Evolutionary conservation across 92 coral and sea anemone species (phyloP).

Genomic region (Anthopleura xanthogrammica): DNA sequence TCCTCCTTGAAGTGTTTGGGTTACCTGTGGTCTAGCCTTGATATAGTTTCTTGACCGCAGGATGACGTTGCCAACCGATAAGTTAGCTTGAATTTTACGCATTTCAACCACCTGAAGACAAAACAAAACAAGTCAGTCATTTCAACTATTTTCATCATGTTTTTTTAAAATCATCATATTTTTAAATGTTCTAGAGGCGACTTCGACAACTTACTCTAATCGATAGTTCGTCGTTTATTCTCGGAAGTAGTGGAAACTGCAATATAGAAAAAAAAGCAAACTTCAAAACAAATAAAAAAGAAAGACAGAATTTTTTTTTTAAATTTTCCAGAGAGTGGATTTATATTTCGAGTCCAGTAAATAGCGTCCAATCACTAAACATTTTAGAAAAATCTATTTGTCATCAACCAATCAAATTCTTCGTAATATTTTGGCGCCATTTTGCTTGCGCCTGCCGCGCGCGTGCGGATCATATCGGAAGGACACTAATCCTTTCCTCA

Average conservation of each 20-base stretch:
- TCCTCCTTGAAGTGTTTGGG: not conserved
- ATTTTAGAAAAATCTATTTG: not conserved
- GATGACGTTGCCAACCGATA: slow-evolving; percentile 76
- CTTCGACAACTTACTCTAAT: slow-evolving; percentile 54
- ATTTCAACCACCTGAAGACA: slow-evolving; percentile 77
- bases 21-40: slow-evolving; percentile 86
- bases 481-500: too few relatives aligned
- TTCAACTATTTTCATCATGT: not conserved
- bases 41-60: slow-evolving; percentile 87
- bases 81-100: slow-evolving; percentile 86
- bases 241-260: slow-evolving; percentile 75
- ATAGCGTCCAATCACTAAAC: not conserved
- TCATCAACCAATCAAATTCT: not conserved
- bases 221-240: slow-evolving; percentile 67
- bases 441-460: not conserved
- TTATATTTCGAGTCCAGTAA: not conserved
- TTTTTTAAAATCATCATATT: not conserved
- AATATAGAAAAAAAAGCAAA: not conserved
- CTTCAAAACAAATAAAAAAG: not conserved
- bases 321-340: too few relatives aligned
- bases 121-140: not conserved
- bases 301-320: not conserved
- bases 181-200: not conserved
- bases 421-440: slow-evolving; percentile 4
- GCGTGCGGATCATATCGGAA: not conserved